Base-by-base conservation (phyloP, 2,113 vertebrate species). In the Microtus ochrogaster region DNA sequence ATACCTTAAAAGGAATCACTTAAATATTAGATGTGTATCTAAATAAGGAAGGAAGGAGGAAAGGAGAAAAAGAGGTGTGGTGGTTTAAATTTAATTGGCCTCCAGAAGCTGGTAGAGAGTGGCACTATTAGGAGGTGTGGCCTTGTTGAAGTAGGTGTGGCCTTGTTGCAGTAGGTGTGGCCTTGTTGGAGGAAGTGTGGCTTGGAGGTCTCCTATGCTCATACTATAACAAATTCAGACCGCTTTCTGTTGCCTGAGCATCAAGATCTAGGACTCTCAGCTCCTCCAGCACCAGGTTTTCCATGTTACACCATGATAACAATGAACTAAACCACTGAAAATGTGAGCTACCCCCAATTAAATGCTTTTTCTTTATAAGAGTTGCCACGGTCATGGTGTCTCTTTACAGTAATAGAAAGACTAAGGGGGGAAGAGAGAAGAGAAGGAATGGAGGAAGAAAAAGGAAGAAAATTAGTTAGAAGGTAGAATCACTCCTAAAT, bases 11-110 rank as follows among this genome's bases (percentile, higher is more conserved):
- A 77, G 3, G 1, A 17, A 61, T 44, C 41, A 39, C 24, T 91
- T 41, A 89, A 52, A 81, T 66, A 76, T 61, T 97, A 91, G 58
- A 41, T 41, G n/a, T 33, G 12, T 74, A 76, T n/a, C 72, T 66
- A 28, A 82, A 55, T 41, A 93, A 39, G 63, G 16, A 33, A 28
- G 22, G 8, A 17, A 39, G 61, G 55, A 55, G 55, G 4, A 26
- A 74, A 22, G 19, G 28, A 76, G 11, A 22, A 19, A 61, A 11
- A 47, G 39, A 21, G 9, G 14, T 36, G 68, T 36, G 14, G 14
- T 70, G 36, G 13, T 70, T 70, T 70, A 33, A 36, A 70, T 36
- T 6, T 70, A 70, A 19, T 70, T 70, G 33, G 28, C 16, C 14
- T 33, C 68, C 2, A 70, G 36, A 17, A 7, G 6, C 68, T 70